Evolutionary conservation across 1,140 invertebrate genomes (phyloP), one percentile per base, ranked within the genome.

Genomic region (Colletes latitarsis): DNA sequence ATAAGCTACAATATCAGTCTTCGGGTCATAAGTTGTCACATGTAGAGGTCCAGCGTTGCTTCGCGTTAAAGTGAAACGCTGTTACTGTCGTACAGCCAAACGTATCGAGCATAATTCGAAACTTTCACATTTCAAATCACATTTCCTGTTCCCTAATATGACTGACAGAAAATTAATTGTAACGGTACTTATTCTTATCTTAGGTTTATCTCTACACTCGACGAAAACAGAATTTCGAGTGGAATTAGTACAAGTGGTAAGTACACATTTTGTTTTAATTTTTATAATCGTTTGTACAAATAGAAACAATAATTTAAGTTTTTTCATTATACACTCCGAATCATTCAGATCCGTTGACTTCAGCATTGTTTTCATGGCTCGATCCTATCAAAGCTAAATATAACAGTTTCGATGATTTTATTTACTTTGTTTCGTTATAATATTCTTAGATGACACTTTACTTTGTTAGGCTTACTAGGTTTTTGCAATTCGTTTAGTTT

Each of bases 241-340:
- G 21, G 68, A 88, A n/a, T 14, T 84, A 12, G 55, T 88, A 4
- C 86, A 88, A 15, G 82, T 87, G 60, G 86, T 87, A 46, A 82
- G 84, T 87, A 76, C 19, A 39, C 15, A 21, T 19, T 3, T 39
- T 12, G 4, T 15, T 57, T 41, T 49, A 0, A 19, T 17, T 19
- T 57, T 43, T 6, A 30, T 30, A 30, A 30, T 30, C 30, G 43
- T 0, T 46, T 46, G 43, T 46, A 46, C 5, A 0, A 46, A 46
- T 46, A 8, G 5, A 46, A 46, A 30, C 30, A 30, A 30, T 30
- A 30, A 30, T 30, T 46, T 46, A 46, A 46, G 43, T 46, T 6
- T 46, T 46, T 46, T 46, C 43, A 46, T 30, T 0, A 30, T 30
- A 30, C 30, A 30, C 30, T 30, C 30, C 30, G 30, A 30, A 30